Evolutionary conservation across 2,888 invertebrate genomes (phyloP).

Genomic region (Marronus borbonicus): DNA sequence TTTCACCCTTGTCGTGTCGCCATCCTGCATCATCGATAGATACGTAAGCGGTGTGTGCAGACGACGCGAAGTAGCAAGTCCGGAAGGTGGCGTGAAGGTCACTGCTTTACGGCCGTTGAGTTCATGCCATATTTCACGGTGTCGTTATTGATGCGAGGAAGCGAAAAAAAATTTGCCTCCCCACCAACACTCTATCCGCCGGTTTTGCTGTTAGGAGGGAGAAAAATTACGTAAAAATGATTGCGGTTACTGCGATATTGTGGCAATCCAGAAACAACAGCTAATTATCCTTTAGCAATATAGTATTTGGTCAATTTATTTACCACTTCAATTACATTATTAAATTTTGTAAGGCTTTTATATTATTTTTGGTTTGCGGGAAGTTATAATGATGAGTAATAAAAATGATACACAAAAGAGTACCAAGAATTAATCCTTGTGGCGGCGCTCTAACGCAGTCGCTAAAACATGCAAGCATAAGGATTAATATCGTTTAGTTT

Average conservation of each 20-base stretch:
- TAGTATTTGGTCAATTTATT: no score
- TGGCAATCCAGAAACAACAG: conserved; percentile 22
- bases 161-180: background rate
- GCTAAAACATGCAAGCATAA: no score
- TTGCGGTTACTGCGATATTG: background rate
- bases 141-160: conserved; percentile 2
- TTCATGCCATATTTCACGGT: conserved; percentile 47
- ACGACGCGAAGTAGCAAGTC: conserved; percentile 9
- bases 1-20: conserved; percentile 19
- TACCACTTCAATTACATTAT: no score
- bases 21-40: conserved; percentile 4
- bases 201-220: conserved; percentile 28
- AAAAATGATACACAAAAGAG: no score
- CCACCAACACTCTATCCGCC: background rate
- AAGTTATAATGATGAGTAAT: no score
- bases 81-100: conserved; percentile 28
- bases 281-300: no score
- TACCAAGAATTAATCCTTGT: no score
- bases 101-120: conserved; percentile 34
- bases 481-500: no score
- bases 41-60: background rate
- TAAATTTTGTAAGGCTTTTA: no score
- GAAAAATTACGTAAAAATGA: conserved; percentile 11
- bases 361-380: no score
- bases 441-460: no score